phyloP scores from a whole-genome alignment of 2,888 invertebrate genomes.

The Caenorhabditis sinica region DNA sequence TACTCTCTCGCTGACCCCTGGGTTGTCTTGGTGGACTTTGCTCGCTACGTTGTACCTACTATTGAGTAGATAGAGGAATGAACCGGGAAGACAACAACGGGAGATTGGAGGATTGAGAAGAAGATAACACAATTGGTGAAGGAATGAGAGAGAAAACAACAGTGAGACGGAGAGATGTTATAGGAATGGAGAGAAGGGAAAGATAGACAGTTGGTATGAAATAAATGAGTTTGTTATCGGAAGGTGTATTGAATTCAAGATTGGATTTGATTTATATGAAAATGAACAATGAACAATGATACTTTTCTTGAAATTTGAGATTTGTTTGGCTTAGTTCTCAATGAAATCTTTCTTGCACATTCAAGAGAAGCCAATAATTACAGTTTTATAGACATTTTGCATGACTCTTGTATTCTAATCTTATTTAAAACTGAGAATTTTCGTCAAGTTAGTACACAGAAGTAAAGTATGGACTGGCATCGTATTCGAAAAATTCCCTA shows the following conservation, averaged over 20 bases:
- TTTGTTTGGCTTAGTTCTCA: too few species aligned
- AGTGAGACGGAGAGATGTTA: not conserved
- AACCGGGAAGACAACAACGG: constrained; percentile 2
- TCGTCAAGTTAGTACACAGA: too few species aligned
- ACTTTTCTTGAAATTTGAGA: too few species aligned
- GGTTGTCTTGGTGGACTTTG: constrained; percentile 46
- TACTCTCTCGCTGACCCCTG: constrained; percentile 9
- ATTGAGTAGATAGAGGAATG: not conserved
- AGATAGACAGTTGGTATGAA: not conserved
- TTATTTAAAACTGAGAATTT: too few species aligned
- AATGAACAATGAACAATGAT: too few species aligned
- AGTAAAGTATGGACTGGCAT: too few species aligned
- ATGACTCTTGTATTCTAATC: too few species aligned
- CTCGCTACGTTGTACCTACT: constrained; percentile 45
- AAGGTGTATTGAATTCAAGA: too few species aligned
- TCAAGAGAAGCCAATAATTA: not conserved
- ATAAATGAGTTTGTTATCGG: not conserved
- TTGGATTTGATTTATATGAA: too few species aligned
- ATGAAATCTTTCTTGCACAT: too few species aligned
- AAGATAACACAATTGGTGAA: not conserved
- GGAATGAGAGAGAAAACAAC: not conserved
- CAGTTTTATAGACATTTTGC: too few species aligned
- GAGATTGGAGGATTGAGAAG: not conserved
- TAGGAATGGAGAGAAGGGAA: not conserved
- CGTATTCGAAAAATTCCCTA: too few species aligned